Evolutionary conservation across 2,888 invertebrate genomes (phyloP).

Genomic region (Microplitis deprimator): DNA sequence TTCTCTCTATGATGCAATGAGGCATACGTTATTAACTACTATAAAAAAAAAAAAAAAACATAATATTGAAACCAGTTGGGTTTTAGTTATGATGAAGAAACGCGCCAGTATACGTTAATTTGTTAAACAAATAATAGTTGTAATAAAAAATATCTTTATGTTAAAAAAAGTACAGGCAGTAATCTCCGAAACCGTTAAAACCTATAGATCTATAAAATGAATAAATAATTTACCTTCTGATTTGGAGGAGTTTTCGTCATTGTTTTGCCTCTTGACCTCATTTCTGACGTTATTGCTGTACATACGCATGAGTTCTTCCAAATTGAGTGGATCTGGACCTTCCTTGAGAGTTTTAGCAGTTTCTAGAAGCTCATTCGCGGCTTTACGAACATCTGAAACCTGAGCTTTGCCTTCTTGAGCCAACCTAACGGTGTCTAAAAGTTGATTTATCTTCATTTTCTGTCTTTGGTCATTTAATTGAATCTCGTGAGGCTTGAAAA

Average conservation of each 20-base stretch:
- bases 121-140: too few relatives aligned
- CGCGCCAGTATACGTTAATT: neutral
- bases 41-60: slow-evolving; percentile 11
- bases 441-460: slow-evolving; percentile 68
- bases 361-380: slow-evolving; percentile 60
- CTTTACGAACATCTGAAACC: slow-evolving; percentile 60
- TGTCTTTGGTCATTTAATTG: slow-evolving; percentile 71
- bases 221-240: slow-evolving; percentile 34
- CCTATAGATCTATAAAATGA: neutral
- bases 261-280: slow-evolving; percentile 68
- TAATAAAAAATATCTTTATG: too few relatives aligned
- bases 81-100: slow-evolving; percentile 34
- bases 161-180: too few relatives aligned
- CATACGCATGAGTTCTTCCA: slow-evolving; percentile 64
- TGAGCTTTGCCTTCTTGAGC: slow-evolving; percentile 65
- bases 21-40: slow-evolving; percentile 13
- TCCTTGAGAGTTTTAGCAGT: slow-evolving; percentile 60
- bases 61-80: slow-evolving; percentile 9
- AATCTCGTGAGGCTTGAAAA: slow-evolving; percentile 69
- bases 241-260: slow-evolving; percentile 34
- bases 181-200: neutral
- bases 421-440: slow-evolving; percentile 65
- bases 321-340: slow-evolving; percentile 65
- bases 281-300: slow-evolving; percentile 66
- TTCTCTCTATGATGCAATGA: slow-evolving; percentile 44